Evolutionary conservation across 2,113 vertebrate genomes (phyloP).

Genomic region (Pogonocichla stellata): DNA sequence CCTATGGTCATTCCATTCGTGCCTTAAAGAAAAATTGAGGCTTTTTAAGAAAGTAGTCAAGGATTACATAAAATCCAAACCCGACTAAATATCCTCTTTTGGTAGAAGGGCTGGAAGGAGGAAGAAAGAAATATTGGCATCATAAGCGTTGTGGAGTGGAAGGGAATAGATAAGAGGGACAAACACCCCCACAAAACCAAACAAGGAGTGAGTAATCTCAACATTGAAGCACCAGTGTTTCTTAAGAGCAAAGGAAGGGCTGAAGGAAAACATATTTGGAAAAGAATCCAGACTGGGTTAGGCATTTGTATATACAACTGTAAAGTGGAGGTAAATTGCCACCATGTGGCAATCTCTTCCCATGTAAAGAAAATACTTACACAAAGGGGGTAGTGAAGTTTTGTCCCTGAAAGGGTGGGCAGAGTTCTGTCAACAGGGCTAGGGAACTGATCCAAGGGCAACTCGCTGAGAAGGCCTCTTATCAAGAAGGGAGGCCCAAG

Average conservation of each 20-base stretch:
- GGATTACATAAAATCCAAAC: neutral
- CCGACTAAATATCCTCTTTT: neutral
- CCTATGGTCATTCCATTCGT: neutral
- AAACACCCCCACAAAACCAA: neutral
- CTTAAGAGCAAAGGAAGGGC: neutral
- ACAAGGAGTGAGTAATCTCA: neutral
- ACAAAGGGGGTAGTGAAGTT: neutral
- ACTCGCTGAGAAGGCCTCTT: neutral
- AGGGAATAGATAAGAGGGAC: neutral
- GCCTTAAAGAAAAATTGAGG: neutral
- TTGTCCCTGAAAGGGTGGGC: neutral
- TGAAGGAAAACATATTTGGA: neutral
- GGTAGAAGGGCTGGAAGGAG: neutral
- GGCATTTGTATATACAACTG: neutral
- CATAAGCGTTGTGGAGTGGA: neutral
- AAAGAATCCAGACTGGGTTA: neutral
- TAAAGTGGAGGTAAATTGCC: slow-evolving; percentile 23
- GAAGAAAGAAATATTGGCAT: neutral
- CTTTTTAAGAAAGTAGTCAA: neutral
- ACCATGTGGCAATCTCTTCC: slow-evolving; percentile 36
- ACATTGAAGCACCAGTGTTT: neutral
- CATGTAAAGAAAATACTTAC: neutral
- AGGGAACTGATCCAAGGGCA: neutral
- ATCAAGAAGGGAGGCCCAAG: neutral
- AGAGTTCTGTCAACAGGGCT: neutral